Evolutionary conservation across 2,888 invertebrate genomes (phyloP).

Genomic region (Oscheius sp.): DNA sequence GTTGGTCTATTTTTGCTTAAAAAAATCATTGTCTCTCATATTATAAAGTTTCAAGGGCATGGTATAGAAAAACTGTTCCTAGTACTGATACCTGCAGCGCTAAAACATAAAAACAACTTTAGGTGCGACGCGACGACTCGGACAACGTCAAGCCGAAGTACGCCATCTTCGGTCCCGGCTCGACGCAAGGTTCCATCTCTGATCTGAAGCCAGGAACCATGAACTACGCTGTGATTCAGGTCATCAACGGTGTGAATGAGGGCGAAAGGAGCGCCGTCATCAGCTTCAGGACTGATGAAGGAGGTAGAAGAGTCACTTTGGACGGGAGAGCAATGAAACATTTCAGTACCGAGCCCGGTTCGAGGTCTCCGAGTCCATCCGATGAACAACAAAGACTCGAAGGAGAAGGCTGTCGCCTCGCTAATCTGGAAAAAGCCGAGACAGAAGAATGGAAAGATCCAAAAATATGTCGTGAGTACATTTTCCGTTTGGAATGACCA

Average conservation of each 20-base stretch:
- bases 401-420: constrained; percentile 76
- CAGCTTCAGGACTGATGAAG: constrained; percentile 89
- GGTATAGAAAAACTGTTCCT: no score
- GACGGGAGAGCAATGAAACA: not conserved
- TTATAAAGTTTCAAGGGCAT: no score
- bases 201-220: constrained; percentile 87
- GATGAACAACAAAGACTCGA: constrained; percentile 59
- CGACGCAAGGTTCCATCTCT: constrained; percentile 82
- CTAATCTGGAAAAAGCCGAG: constrained; percentile 91
- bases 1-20: no score
- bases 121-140: constrained; percentile 39
- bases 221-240: constrained; percentile 85
- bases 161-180: constrained; percentile 78
- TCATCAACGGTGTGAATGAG: constrained; percentile 87
- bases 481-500: not conserved
- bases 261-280: constrained; percentile 89
- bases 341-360: constrained; percentile 67
- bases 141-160: constrained; percentile 37
- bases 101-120: not conserved
- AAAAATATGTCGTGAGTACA: constrained; percentile 82
- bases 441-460: constrained; percentile 89
- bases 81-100: no score
- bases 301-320: constrained; percentile 75
- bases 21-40: no score
- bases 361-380: constrained; percentile 67